Evolutionary conservation across 92 coral and sea anemone genomes (phyloP), one percentile per base, ranked within the genome.

Genomic region (Porites divaricata): DNA sequence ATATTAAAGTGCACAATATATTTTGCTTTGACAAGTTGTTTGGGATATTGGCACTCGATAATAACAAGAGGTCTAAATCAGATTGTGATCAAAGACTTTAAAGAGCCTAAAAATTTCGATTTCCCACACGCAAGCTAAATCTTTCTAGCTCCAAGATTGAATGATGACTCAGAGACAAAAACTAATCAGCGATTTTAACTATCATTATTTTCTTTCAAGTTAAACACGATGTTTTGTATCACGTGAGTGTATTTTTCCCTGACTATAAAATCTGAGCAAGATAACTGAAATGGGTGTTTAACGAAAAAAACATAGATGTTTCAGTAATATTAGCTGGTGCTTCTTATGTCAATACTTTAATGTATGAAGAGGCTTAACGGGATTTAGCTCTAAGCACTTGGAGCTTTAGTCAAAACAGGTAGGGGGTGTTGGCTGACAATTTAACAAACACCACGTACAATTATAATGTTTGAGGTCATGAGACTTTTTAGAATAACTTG

Each of bases 361-460:
- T 9, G 25, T n/a, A 22, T 25, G 65, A 75, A 54, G 16, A 66
- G 35, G 24, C 35, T 56, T 24, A 14, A 57, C 26, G 4, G 66
- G 51, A 75, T 25, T 57, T 75, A 26, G 79, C 28, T 48, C 75
- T 48, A 16, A 41, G 75, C 50, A 71, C 75, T 71, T 71, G 12
- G 75, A 70, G 48, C 75, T 26, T 71, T 71, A 4, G 11, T 8
- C 57, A 35, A 45, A 26, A n/a, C 28, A 74, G 59, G 1, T 16
- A 28, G 22, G 8, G 74, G 51, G 20, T 69, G 74, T 28, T 28
- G 53, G 22, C 74, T 15, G 45, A 35, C 45, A 57, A 12, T 8
- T 57, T 57, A 57, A 57, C 62, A 57, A 57, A 17, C 62, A 57
- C 15, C 15, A 57, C 45, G 45, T 35, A 35, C 45, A 35, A 35